Percentiles rank a stretch among this genome's conserved stretches.
phyloP scores from a whole-genome alignment of 2,888 invertebrate species.

The Brachylomia viminalis region DNA sequence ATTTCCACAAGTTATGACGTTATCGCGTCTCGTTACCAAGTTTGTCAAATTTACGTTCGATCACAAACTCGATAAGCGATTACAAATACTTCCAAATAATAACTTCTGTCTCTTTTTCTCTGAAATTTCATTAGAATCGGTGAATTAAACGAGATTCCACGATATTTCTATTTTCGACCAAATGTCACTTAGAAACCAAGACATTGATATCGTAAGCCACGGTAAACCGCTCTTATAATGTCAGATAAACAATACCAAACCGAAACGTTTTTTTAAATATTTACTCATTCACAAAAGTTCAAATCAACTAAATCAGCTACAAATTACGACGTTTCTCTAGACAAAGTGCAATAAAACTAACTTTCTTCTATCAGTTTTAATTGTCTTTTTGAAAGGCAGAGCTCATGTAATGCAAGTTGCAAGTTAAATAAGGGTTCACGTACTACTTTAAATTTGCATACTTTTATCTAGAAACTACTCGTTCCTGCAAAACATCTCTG shows the following conservation, averaged over 20 bases:
- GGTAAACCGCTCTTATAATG: too few species aligned
- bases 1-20: conserved; percentile 73
- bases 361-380: conserved; percentile 10
- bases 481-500: conserved; percentile 13
- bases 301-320: background rate
- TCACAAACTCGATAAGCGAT: conserved; percentile 60
- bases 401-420: conserved; percentile 9
- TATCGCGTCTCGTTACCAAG: conserved; percentile 76
- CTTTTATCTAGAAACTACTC: conserved; percentile 21
- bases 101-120: conserved; percentile 43
- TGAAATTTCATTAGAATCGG: conserved; percentile 17
- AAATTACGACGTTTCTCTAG: background rate
- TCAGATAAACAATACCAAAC: background rate
- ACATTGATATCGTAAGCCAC: background rate
- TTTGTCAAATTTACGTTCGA: conserved; percentile 71
- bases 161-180: background rate
- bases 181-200: background rate
- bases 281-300: background rate
- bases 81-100: conserved; percentile 44
- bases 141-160: background rate
- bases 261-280: background rate
- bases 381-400: conserved; percentile 28
- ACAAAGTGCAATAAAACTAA: background rate
- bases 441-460: conserved; percentile 47
- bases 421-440: conserved; percentile 41